These are phyloP conservation scores for Chiloscyllium plagiosum DNA, from an alignment of 2,113 vertebrate genomes.

Conservation along the genomic window DNA sequence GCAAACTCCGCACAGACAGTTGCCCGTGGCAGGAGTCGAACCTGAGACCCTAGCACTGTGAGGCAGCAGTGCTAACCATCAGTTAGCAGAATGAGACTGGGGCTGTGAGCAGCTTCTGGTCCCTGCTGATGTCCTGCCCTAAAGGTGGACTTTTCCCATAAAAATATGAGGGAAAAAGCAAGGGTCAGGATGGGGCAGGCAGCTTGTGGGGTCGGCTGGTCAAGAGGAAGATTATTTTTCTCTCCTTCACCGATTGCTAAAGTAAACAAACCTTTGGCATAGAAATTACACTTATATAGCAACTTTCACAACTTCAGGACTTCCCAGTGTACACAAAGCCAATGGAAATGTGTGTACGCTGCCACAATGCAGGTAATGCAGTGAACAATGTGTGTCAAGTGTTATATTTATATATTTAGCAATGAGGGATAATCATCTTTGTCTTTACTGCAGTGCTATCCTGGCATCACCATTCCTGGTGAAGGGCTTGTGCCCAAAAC, in stretches of 20 bases:
- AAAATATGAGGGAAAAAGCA: neutral
- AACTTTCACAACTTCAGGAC: neutral
- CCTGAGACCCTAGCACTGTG: too few species aligned
- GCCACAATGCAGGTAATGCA: neutral
- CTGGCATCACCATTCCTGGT: neutral
- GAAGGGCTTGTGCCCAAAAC: too few species aligned
- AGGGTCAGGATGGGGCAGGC: neutral
- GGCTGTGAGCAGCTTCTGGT: neutral
- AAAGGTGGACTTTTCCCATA: neutral
- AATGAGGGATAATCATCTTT: too few species aligned
- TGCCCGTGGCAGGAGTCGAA: too few species aligned
- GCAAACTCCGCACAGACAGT: too few species aligned
- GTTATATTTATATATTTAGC: too few species aligned
- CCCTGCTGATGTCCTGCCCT: neutral
- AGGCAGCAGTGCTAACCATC: too few species aligned
- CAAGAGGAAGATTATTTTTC: neutral
- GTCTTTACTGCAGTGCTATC: neutral
- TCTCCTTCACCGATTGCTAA: neutral
- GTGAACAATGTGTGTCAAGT: neutral
- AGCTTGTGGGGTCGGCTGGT: neutral
- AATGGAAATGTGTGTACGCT: neutral
- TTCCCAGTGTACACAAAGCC: neutral
- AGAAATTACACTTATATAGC: neutral
- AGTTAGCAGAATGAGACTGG: neutral
- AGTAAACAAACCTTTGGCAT: neutral